phyloP scores from a whole-genome alignment of 2,888 invertebrate species.

The Junonia oenone region DNA sequence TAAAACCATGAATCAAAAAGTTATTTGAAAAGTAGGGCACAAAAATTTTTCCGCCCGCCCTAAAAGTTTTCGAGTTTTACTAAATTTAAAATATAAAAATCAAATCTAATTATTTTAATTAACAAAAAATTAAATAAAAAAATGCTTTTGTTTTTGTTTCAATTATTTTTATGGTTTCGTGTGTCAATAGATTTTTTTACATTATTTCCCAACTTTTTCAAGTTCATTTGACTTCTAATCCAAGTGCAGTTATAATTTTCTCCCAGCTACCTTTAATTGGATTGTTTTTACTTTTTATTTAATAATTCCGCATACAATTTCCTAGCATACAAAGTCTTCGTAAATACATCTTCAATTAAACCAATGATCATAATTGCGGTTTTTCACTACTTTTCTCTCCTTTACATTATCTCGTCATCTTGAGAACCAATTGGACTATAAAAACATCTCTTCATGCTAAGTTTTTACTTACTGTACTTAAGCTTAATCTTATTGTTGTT shows the following conservation, averaged over 20 bases:
- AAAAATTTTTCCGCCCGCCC: not conserved
- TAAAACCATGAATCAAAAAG: too few relatives aligned
- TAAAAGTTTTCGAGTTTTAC: not conserved
- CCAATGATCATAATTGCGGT: constrained; percentile 4
- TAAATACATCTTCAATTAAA: not conserved
- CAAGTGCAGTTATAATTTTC: not conserved
- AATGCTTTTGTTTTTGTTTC: too few relatives aligned
- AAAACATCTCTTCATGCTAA: constrained; percentile 17
- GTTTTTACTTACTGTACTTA: not conserved
- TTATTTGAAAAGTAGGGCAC: too few relatives aligned
- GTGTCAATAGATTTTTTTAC: too few relatives aligned
- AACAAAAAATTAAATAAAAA: too few relatives aligned
- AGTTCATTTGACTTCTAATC: not conserved
- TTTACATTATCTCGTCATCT: constrained; percentile 1
- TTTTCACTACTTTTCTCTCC: constrained; percentile 14
- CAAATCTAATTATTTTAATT: too few relatives aligned
- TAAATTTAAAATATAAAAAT: not conserved
- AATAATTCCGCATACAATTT: not conserved
- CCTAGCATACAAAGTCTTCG: not conserved
- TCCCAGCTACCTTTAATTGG: not conserved
- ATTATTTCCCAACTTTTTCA: not conserved
- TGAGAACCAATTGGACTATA: constrained; percentile 8
- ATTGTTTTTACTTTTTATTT: not conserved
- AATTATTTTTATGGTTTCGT: too few relatives aligned
- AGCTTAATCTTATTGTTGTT: not conserved